Evolutionary conservation across 1,140 invertebrate genomes (phyloP), one percentile per base, ranked within the genome.

Genomic region (Akabosia matsudoensis): DNA sequence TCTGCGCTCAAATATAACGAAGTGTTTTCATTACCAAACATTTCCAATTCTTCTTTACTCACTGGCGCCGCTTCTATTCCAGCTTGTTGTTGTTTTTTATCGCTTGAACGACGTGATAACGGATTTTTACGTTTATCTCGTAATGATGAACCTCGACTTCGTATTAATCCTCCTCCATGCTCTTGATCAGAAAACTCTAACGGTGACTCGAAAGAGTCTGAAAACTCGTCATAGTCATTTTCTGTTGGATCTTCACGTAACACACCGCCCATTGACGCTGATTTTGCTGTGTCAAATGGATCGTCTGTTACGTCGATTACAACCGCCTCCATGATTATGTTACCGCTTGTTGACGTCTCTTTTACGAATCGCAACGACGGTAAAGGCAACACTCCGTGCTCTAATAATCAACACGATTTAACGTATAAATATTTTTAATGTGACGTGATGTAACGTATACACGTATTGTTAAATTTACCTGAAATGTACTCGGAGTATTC

Each of bases 401-500:
- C 93, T 85, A 80, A 4, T 56, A 56, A 45, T 45, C 18, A 45
- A 45, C 7, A 45, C 37, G 37, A 10, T 45, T 45, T 45, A 18
- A 45, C 37, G 7, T 45, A 7, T 45, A 45, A 45, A 45, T n/a
- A n/a, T n/a, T n/a, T n/a, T n/a, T n/a, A 45, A 10, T 45, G 37
- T 45, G 37, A 45, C 37, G 7, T 45, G 37, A n/a, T 45, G 7
- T 45, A 45, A 18, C 7, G 18, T 45, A 45, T 10, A 45, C 7
- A 45, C 18, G 18, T n/a, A 45, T 45, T 64, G 13, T 4, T 33
- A 14, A 70, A 45, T 80, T 82, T 84, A 90, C 89, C 89, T 77
- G 93, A 92, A 2, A 95, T 89, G 83, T 94, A 92, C 85, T 95
- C 93, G 0, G 93, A 95, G 67, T 95, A 87, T 84, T 96, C 92